Percentiles rank a stretch among this genome's conserved stretches.
phyloP scores from a whole-genome alignment of 35 echinoderm and acorn worm species.

The Apostichopus japonicus region DNA sequence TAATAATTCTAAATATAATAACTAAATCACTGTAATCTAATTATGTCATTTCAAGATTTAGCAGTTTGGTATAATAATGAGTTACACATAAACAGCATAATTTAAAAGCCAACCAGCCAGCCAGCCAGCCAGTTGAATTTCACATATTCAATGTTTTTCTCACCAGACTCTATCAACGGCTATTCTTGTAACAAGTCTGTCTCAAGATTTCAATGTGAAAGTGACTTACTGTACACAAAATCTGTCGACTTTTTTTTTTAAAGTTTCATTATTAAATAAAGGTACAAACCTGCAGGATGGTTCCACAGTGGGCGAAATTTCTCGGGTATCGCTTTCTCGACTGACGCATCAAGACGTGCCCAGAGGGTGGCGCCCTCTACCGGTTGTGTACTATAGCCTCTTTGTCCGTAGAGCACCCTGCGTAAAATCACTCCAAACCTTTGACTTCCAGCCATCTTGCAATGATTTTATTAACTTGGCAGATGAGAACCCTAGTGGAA shows the following conservation, averaged over 20 bases:
- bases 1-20: too few relatives aligned
- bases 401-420: conserved; percentile 33
- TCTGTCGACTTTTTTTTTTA: not conserved
- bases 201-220: not conserved
- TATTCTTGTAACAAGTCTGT: too few relatives aligned
- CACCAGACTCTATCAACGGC: too few relatives aligned
- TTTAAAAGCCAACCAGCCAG: too few relatives aligned
- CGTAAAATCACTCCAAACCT: not conserved
- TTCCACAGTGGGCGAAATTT: conserved; percentile 36
- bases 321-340: conserved; percentile 31
- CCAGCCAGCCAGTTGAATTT: too few relatives aligned
- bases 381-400: conserved; percentile 48
- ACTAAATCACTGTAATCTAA: too few relatives aligned
- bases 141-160: too few relatives aligned
- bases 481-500: not conserved
- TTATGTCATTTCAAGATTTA: too few relatives aligned
- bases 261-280: not conserved
- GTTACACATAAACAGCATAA: too few relatives aligned
- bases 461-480: not conserved
- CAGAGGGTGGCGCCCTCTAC: not conserved
- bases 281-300: conserved; percentile 23
- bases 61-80: too few relatives aligned
- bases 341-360: conserved; percentile 21
- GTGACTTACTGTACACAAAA: too few relatives aligned
- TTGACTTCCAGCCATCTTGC: conserved; percentile 42